Conservation (phyloP, 2,797 vertebrate species). For the Sebastes melanostomus region DNA sequence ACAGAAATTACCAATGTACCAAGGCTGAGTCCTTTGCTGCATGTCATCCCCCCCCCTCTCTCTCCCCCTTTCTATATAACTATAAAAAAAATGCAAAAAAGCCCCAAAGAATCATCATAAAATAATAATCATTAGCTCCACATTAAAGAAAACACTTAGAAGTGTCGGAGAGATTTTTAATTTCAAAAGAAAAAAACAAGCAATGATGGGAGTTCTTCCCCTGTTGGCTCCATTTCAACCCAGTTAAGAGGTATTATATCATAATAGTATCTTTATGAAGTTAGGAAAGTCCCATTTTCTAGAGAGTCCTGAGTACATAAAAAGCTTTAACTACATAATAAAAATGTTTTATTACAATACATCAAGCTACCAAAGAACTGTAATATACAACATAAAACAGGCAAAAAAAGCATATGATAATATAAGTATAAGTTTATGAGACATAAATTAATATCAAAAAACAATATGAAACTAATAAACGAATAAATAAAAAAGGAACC, state of each 20-base stretch:
- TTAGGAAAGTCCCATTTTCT: background rate
- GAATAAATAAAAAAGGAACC: background rate
- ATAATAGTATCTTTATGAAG: background rate
- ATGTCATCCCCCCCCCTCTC: no score
- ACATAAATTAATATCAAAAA: background rate
- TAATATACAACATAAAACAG: fast-evolving
- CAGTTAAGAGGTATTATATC: background rate
- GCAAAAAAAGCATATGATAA: background rate
- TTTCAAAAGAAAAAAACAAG: background rate
- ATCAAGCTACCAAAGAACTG: background rate
- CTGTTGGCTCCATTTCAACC: background rate
- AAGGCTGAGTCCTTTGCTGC: no score
- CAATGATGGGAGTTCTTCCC: background rate
- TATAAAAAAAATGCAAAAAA: no score
- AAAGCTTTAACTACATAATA: background rate
- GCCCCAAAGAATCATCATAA: no score
- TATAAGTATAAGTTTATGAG: background rate
- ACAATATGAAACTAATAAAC: background rate
- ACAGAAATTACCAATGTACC: background rate
- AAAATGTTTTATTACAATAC: background rate
- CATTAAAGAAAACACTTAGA: background rate
- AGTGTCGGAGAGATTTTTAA: background rate
- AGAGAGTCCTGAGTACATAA: background rate
- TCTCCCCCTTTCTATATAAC: no score
- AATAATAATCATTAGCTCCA: background rate